Conservation (phyloP, 2,888 invertebrate species). For the Cryptocheilus praepositus region DNA sequence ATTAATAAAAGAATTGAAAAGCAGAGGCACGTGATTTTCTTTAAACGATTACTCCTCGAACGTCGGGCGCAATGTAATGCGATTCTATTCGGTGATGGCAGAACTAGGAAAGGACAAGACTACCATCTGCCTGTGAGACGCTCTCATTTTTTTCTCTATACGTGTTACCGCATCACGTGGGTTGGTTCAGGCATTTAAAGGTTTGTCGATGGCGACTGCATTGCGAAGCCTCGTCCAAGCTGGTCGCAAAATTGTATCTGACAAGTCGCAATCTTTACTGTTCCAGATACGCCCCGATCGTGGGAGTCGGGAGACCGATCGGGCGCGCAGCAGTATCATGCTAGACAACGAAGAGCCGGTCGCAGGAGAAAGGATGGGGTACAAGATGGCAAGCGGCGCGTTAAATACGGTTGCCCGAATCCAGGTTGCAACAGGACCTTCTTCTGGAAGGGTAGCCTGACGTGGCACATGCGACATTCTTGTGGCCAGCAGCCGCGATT, state of each 20-base stretch:
- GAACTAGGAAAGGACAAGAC: too few species aligned
- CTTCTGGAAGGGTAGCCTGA: conserved; percentile 47
- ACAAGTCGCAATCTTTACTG: neutral
- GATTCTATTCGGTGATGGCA: too few species aligned
- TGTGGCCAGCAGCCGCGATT: conserved; percentile 63
- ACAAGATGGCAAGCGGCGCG: neutral
- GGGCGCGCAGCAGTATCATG: neutral
- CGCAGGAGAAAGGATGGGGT: neutral
- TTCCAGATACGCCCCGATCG: neutral
- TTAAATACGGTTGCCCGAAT: neutral
- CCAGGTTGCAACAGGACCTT: conserved; percentile 53
- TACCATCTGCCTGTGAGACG: too few species aligned
- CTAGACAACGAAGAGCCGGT: neutral
- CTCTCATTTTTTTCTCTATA: too few species aligned
- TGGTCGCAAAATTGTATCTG: neutral
- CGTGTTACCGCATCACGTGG: too few species aligned
- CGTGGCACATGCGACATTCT: conserved; percentile 63
- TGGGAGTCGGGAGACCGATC: neutral
- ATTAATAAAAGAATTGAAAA: too few species aligned
- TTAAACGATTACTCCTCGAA: too few species aligned
- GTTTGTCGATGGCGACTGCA: too few species aligned
- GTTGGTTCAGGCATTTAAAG: too few species aligned
- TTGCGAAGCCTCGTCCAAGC: too few species aligned
- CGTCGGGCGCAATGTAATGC: too few species aligned
- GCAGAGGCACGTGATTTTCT: too few species aligned